Base-by-base conservation (phyloP, 2,888 invertebrate genomes). In the Hipparchia sbordonii region DNA sequence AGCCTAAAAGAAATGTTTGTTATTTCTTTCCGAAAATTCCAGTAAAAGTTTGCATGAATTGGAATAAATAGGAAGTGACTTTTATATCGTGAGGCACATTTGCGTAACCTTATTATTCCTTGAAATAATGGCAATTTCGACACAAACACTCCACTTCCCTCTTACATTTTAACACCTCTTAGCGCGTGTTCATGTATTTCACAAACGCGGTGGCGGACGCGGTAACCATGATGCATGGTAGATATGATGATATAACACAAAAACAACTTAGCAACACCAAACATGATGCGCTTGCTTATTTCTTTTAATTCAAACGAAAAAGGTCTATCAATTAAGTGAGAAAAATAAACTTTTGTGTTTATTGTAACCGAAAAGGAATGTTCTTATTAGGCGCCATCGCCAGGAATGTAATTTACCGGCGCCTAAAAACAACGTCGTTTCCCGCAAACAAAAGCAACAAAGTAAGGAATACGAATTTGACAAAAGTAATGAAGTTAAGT, bases 51-150 rank as follows among this genome's bases (percentile, higher is more conserved):
- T 52, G 33, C 63, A 65, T 10, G 63, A 51, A 51, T 9, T 23
- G 33, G 60, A 63, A 68, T 66, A 51, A 67, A 65, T 73, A 33
- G 62, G 56, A 67, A 72, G 71, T 70, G 72, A 70, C 71, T 74
- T 23, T 23, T 72, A 74, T 72, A 70, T 73, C 67, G 56, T 73
- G 68, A 76, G 70, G 72, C 73, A 68, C 67, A 76, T 77, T 73
- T 68, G 72, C 71, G 62, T 73, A 71, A 73, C 70, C 70, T 71
- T 75, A 77, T 75, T 76, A 74, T 71, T 48, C 63, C 61, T 39
- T 71, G 73, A 76, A 77, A 79, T 78, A 77, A 77, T 76, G 78
- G 71, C 74, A 78, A 76, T 78, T 78, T 74, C 67, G 71, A 69
- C 74, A 23, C 60, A 66, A 66, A 48, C 46, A 60, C 12, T 51